Evolutionary conservation across 1,140 invertebrate genomes (phyloP), one percentile per base, ranked within the genome.

Genomic region (Anagrus nilaparvatae): DNA sequence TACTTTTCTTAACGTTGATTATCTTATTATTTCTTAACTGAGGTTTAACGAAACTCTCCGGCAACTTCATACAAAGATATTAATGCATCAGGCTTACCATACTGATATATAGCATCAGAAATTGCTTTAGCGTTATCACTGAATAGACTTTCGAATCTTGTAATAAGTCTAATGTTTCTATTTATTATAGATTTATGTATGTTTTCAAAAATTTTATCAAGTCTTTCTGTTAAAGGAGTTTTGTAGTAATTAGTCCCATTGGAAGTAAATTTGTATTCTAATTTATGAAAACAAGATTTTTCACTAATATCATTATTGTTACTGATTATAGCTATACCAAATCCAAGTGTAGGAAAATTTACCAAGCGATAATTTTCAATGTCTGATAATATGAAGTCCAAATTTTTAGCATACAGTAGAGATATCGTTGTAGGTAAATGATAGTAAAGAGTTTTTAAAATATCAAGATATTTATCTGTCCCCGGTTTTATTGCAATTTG

Each of bases 81-180:
- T 59, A 67, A 87, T 85, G 79, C 80, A 58, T 88, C 85, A 0
- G 89, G 67, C 58, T 85, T 73, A 14, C 78, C 79, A 48, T 79
- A 76, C 24, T 72, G 64, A 42, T 79, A 70, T 28, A 84, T 70
- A 5, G 84, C 63, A 29, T 70, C 67, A 2, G 77, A 54, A 9
- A 90, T 65, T 5, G 72, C 59, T 13, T 70, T 53, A 8, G 78
- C 69, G 44, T 82, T 66, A 50, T 80, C 70, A 38, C 79, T 59
- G 13, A 87, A 69, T 24, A 74, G 75, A 43, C 74, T 58, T 13
- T 81, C 75, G 7, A 90, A 62, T 20, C 76, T 61, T 54, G 81
- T 70, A 70, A 89, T 78, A 47, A 89, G 82, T 30, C 75, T 63
- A 23, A 76, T 81, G 65, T 89, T 83, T 43, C 81, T 75, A 36